phyloP scores from a whole-genome alignment of 1,140 invertebrate species.

The Paraescarpia echinospica region DNA sequence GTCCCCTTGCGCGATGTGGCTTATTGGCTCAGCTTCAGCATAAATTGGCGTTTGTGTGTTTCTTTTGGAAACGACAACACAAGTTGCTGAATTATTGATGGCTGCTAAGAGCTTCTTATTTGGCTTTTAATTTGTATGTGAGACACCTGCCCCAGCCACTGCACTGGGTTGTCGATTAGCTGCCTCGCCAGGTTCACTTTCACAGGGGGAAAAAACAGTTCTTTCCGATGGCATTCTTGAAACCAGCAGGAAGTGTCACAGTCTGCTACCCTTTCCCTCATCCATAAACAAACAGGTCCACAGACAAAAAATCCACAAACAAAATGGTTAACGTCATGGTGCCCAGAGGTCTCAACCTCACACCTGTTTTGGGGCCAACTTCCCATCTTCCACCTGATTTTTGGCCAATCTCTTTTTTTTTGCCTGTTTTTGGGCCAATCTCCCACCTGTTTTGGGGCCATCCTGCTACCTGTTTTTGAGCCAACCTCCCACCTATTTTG shows the following conservation, averaged over 20 bases:
- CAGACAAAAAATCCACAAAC: background rate
- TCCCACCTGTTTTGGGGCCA: too few species aligned
- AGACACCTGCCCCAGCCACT: background rate
- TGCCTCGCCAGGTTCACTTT: background rate
- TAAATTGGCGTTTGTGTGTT: background rate
- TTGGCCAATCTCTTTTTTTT: too few species aligned
- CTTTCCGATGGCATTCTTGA: background rate
- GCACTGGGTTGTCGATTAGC: background rate
- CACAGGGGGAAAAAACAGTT: background rate
- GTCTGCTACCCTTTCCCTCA: too few species aligned
- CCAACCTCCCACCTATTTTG: too few species aligned
- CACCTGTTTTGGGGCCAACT: too few species aligned
- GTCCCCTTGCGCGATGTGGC: background rate
- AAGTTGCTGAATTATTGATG: constrained; percentile 1
- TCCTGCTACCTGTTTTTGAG: too few species aligned
- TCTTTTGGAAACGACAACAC: background rate
- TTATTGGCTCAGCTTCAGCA: background rate
- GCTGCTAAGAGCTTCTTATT: background rate
- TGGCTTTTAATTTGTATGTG: background rate
- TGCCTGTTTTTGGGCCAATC: too few species aligned
- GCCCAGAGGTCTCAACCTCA: background rate
- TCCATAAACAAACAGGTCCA: background rate
- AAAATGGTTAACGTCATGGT: background rate
- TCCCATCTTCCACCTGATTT: too few species aligned
- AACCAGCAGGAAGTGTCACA: background rate